Evolutionary conservation across 2,113 vertebrate genomes (phyloP), one percentile per base, ranked within the genome.

Genomic region (Apus apus): DNA sequence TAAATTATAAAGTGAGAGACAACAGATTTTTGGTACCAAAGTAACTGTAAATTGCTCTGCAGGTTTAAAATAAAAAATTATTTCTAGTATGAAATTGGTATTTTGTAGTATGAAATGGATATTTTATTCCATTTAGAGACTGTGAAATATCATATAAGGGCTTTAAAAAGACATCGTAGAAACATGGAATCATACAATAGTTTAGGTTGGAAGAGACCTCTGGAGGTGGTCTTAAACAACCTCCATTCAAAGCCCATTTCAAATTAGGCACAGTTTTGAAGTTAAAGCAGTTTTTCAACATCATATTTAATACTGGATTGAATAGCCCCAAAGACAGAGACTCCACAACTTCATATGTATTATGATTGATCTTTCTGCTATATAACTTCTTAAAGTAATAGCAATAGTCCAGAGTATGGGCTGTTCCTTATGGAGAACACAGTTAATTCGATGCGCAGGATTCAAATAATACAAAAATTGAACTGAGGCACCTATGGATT

Each of bases 401-500:
- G 13, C 22, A 66, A 23, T 60, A 85, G 61, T 94, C 19, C 32
- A 87, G 84, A 90, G 43, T 77, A 92, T 94, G 96, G 43, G 95
- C 95, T 96, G 95, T 95, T 97, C 89, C 76, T 96, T 97, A 92
- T 93, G 96, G 95, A 95, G 94, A 97, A 95, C 91, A 87, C 94
- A 97, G 93, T 89, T 94, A 89, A 90, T 90, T 38, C 81, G 64
- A 92, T 84, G 83, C 91, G 89, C 73, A 68, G 91, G 86, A 90
- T 93, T 90, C 53, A 90, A 90, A 81, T 89, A 77, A 89, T 84
- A 84, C 36, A 68, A 71, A 93, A 95, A 81, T 81, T 58, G 68
- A 75, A 92, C 65, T 34, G 79, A 86, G 67, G 38, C 5, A 3
- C 20, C 38, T 92, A 58, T 18, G 30, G 19, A 45, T 87, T 83